These are phyloP conservation scores for Cercopithecus mitis DNA, from an alignment of 2,797 vertebrate species.

Conservation along the genomic window DNA sequence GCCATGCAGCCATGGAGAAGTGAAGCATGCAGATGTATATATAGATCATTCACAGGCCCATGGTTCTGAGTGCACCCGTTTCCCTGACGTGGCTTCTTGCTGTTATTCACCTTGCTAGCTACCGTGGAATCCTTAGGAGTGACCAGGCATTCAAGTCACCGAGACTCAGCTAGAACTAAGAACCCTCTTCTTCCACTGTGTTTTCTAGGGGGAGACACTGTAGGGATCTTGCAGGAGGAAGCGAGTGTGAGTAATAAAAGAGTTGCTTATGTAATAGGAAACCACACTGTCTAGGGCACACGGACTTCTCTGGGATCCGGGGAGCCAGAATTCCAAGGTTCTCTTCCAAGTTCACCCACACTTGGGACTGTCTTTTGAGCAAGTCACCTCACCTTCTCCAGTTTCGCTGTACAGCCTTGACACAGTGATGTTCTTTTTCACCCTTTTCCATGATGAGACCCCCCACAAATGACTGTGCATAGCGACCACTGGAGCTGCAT, in stretches of 20 bases:
- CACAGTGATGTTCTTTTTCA: neutral
- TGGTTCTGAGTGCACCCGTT: neutral
- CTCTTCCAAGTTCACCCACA: neutral
- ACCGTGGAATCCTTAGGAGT: neutral
- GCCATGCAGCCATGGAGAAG: rapidly evolving
- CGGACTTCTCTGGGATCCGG: neutral
- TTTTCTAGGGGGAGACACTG: conserved; percentile 33
- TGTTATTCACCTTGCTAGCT: neutral
- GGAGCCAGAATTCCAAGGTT: neutral
- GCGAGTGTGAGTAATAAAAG: conserved; percentile 50
- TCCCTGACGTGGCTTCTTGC: neutral
- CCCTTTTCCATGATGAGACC: neutral
- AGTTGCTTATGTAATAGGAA: conserved; percentile 60
- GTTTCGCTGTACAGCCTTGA: neutral
- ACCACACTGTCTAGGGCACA: neutral
- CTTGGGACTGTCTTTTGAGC: neutral
- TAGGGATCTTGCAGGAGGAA: conserved; percentile 43
- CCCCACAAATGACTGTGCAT: neutral
- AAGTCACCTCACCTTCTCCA: neutral
- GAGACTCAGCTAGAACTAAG: neutral
- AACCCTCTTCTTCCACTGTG: neutral
- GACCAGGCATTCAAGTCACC: neutral
- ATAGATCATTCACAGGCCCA: rapidly evolving
- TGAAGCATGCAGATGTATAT: rapidly evolving
- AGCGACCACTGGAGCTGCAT: neutral